Conservation (phyloP, 2,113 vertebrate species). For the Chrysochloris asiatica region DNA sequence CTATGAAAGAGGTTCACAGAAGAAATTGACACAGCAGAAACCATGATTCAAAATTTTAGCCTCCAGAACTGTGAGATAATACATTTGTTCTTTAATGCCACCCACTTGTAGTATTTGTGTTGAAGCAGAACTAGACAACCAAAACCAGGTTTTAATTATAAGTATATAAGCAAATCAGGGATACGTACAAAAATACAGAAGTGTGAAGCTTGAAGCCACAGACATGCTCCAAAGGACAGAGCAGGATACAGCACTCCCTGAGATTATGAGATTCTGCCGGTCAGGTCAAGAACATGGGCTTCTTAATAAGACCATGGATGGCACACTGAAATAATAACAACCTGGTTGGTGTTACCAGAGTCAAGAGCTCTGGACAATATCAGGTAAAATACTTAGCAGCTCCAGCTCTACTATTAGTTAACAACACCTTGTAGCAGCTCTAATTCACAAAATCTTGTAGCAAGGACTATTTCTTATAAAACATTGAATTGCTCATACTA, state of each 20-base stretch:
- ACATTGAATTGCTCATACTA: neutral
- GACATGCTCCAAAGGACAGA: fast-evolving
- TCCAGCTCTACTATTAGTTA: neutral
- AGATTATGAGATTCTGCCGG: neutral
- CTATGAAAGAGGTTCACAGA: too few species aligned
- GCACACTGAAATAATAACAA: fast-evolving
- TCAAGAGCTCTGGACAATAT: neutral
- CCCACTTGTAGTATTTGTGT: neutral
- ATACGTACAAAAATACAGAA: neutral
- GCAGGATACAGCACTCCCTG: neutral
- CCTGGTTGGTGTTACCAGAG: too few species aligned
- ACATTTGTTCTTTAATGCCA: neutral
- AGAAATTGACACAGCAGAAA: too few species aligned
- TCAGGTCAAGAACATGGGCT: fast-evolving
- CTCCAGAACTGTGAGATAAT: neutral
- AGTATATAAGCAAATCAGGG: too few species aligned
- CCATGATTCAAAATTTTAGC: neutral
- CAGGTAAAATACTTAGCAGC: too few species aligned
- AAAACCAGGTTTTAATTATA: neutral
- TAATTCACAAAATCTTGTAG: too few species aligned
- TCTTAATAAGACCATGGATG: neutral
- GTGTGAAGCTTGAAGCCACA: neutral
- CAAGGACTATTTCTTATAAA: neutral
- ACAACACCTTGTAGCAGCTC: too few species aligned
- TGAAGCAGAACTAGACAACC: neutral